Evolutionary conservation across 2,888 invertebrate genomes (phyloP).

Genomic region (Diarsia dahlii): DNA sequence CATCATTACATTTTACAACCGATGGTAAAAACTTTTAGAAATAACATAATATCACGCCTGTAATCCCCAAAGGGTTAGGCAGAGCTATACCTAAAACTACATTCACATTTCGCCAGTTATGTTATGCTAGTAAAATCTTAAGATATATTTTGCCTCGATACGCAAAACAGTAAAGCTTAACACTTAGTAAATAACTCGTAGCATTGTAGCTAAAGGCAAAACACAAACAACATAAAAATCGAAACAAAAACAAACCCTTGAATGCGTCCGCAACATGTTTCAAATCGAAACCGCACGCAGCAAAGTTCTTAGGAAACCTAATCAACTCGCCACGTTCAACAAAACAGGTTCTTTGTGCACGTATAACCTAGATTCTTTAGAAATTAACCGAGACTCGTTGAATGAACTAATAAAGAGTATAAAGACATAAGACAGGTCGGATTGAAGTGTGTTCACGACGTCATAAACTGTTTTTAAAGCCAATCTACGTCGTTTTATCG

Average conservation of each 20-base stretch:
- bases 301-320: slow-evolving; percentile 52
- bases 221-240: slow-evolving; percentile 12
- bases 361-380: slow-evolving; percentile 63
- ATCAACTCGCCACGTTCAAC: slow-evolving; percentile 51
- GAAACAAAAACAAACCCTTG: slow-evolving; percentile 28
- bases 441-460: slow-evolving; percentile 70
- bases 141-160: not conserved
- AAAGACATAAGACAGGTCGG: slow-evolving; percentile 59
- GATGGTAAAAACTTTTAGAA: not conserved
- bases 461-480: slow-evolving; percentile 73
- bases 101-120: too few relatives aligned
- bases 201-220: not conserved
- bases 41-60: too few relatives aligned
- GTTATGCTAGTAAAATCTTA: not conserved
- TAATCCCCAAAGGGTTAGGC: too few relatives aligned
- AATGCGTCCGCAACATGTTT: slow-evolving; percentile 41
- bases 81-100: too few relatives aligned
- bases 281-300: slow-evolving; percentile 49
- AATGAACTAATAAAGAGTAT: slow-evolving; percentile 63
- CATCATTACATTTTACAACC: not conserved
- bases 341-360: slow-evolving; percentile 47
- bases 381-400: slow-evolving; percentile 57
- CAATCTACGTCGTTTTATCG: slow-evolving; percentile 73
- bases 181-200: slow-evolving; percentile 1
- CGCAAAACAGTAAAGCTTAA: not conserved